A percentile compares a stretch with the other conserved stretches of the same genome.
Conservation (phyloP, 2,888 invertebrate genomes). For the Mythimna ferrago region DNA sequence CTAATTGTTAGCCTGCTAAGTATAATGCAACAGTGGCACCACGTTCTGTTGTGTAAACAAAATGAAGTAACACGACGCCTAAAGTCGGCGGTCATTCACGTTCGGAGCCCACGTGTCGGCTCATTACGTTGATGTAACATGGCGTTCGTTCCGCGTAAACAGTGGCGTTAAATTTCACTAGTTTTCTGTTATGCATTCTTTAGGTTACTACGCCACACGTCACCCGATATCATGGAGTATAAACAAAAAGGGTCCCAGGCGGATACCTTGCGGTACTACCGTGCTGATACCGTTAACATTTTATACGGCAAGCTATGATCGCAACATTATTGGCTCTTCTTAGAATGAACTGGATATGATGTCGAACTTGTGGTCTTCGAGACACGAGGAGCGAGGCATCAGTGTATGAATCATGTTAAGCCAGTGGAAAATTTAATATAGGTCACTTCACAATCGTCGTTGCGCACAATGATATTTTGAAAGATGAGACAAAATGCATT, state of each 20-base stretch:
- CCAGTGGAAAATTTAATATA: slow-evolving; percentile 66
- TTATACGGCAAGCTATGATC: slow-evolving; percentile 56
- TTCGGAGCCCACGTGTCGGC: slow-evolving; percentile 70
- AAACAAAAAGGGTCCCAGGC: slow-evolving; percentile 76
- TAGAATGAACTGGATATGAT: slow-evolving; percentile 56
- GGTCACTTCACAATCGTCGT: slow-evolving; percentile 59
- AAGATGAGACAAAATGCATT: slow-evolving; percentile 48
- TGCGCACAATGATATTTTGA: slow-evolving; percentile 50
- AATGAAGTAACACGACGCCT: slow-evolving; percentile 49
- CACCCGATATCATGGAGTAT: slow-evolving; percentile 56
- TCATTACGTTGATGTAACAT: slow-evolving; percentile 61
- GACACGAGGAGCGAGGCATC: slow-evolving; percentile 41
- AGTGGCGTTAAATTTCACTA: slow-evolving; percentile 75
- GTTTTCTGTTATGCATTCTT: slow-evolving; percentile 68
- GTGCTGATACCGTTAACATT: slow-evolving; percentile 64
- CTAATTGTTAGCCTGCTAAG: slow-evolving; percentile 15
- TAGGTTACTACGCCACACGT: slow-evolving; percentile 56
- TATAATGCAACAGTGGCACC: slow-evolving; percentile 50
- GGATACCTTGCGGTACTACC: slow-evolving; percentile 79
- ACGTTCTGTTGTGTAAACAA: slow-evolving; percentile 58
- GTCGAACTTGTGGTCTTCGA: slow-evolving; percentile 34
- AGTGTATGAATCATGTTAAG: slow-evolving; percentile 63
- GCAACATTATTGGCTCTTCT: slow-evolving; percentile 56
- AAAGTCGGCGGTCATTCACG: slow-evolving; percentile 65
- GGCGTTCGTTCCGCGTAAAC: slow-evolving; percentile 68